A percentile compares a stretch with the other conserved stretches of the same genome.
These are phyloP conservation scores for Thalpophila matura DNA, from an alignment of 2,888 invertebrate genomes.

Conservation along the genomic window DNA sequence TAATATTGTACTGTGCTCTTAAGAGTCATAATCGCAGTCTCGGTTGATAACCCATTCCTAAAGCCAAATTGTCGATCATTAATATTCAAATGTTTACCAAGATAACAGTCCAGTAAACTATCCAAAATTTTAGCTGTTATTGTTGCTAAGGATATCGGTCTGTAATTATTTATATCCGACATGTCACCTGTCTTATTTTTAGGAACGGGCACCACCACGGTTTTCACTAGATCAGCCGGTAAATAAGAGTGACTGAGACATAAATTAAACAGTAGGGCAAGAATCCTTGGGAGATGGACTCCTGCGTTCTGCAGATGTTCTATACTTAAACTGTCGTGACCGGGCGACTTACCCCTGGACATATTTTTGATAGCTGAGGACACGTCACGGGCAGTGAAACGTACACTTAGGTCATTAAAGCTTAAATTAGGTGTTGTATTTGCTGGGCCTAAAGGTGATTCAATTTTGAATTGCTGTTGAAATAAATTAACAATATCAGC, in stretches of 20 bases:
- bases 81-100: neutral
- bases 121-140: neutral
- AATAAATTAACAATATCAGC: constrained; percentile 1
- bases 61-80: neutral
- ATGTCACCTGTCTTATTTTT: constrained; percentile 8
- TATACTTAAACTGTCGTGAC: constrained; percentile 6
- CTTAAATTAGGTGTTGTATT: no score
- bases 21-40: neutral
- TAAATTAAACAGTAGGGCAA: neutral
- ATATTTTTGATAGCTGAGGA: neutral
- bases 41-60: neutral
- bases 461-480: no score
- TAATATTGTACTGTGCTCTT: neutral
- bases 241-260: constrained; percentile 3
- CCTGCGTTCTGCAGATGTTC: constrained; percentile 3
- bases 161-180: neutral
- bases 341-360: constrained; percentile 10
- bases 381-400: constrained; percentile 1
- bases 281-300: neutral
- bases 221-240: constrained; percentile 2
- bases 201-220: neutral
- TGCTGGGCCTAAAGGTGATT: no score
- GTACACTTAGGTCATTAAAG: no score
- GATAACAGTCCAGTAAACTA: neutral
- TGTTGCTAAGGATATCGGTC: neutral